Evolutionary conservation across 1,140 invertebrate genomes (phyloP), one percentile per base, ranked within the genome.

Genomic region (Pseudomyrmex cubaensis): DNA sequence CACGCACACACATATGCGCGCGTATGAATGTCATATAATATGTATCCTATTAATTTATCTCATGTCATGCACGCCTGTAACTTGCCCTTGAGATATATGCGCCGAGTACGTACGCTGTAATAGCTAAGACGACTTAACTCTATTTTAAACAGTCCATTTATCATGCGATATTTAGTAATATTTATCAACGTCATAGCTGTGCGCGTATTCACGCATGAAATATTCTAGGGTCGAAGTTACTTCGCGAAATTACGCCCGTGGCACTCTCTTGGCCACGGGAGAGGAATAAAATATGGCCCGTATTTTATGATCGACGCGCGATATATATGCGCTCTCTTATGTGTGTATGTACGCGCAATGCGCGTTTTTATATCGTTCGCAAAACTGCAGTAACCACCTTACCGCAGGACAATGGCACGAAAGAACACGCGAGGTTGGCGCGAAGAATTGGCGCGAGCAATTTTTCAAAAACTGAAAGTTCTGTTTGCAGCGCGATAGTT

Each of bases 231-330:
- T 15, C 35, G 13, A 2, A 78, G 17, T 59, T 12, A 20, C 61
- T 70, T 2, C 44, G 66, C 54, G 76, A 44, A 80, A 61, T 35
- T 80, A 20, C 46, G 46, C 46, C 7, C 7, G 44, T 48, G 70
- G 48, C 54, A 25, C 35, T 48, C 54, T 35, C 66, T 35, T 7
- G 35, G 35, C 5, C 35, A 35, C 5, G 54, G 22, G 44, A 59
- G 64, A 59, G 10, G 15, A 25, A 48, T 64, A 66, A 66, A 54
- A 77, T 77, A 67, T 50, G 8, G 22, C 20, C 15, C 76, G 17
- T 80, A 80, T 80, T 80, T 72, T 80, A 80, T 44, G 66, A 72
- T 70, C 66, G 76, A 15, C 44, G 54, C 20, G 70, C 70, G 5
- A 7, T 80, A 70, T 48, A 70, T 57, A 35, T 46, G 12, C 59